These are phyloP conservation scores for Platichthys stellatus DNA, from an alignment of 2,113 vertebrate species.

Conservation along the genomic window DNA sequence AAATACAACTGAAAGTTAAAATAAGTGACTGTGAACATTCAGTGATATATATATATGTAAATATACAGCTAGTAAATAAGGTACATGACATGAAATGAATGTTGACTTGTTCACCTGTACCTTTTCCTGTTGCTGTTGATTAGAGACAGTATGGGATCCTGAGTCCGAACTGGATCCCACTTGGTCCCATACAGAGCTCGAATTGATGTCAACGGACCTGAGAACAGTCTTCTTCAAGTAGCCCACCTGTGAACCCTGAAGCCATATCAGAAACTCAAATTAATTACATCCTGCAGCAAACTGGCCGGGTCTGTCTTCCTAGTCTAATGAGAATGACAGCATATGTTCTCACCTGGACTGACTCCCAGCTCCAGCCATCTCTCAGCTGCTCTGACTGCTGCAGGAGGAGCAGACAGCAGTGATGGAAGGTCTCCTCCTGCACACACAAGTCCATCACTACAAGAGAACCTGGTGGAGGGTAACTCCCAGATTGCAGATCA, in stretches of 20 bases:
- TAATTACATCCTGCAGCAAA: neutral
- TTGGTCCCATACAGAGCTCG: neutral
- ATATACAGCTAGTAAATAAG: neutral
- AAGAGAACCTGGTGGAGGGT: neutral
- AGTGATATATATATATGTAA: no score
- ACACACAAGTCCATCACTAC: slow-evolving; percentile 49
- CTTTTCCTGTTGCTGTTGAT: neutral
- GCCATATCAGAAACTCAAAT: neutral
- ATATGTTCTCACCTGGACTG: slow-evolving; percentile 81
- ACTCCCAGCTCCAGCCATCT: slow-evolving; percentile 91
- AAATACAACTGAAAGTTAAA: neutral
- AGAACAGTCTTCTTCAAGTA: slow-evolving; percentile 80
- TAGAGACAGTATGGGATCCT: neutral
- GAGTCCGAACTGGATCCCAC: neutral
- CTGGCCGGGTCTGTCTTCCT: neutral
- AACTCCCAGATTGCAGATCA: neutral
- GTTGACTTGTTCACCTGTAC: slow-evolving; percentile 24
- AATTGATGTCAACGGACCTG: slow-evolving; percentile 41
- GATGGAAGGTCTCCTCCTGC: slow-evolving; percentile 83
- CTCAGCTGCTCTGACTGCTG: slow-evolving; percentile 84
- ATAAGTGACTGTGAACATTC: no score
- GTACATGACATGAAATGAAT: neutral
- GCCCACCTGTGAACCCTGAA: slow-evolving; percentile 76
- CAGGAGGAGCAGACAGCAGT: slow-evolving; percentile 85
- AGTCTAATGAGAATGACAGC: neutral